Evolutionary conservation across 1,140 invertebrate species (phyloP), one percentile per base, ranked within the genome.

Genomic region (Saccostrea cuccullata): DNA sequence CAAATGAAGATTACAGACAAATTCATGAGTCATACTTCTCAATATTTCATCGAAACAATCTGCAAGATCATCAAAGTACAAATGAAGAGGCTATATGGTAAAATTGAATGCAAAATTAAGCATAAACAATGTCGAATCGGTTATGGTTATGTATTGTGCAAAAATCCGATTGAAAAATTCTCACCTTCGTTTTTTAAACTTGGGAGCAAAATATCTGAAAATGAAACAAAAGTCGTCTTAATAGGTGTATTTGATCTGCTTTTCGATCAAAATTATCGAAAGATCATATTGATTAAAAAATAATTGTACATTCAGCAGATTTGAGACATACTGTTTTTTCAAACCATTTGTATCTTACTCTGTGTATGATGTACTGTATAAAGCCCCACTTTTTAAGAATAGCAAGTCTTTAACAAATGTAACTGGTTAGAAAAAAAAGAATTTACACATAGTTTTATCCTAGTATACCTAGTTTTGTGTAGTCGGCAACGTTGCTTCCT

Each of bases 381-480:
- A 9, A 47, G 47, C 47, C 47, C 5, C 5, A 47, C 0, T 9
- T 6, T 9, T 0, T 6, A 2, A 47, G 6, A 47, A 6, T 0
- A 47, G 47, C 0, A 47, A 47, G 6, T 9, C 47, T 47, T 47
- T 47, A 9, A 47, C 47, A 47, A 9, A 47, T 1, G 47, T 2
- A 36, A 36, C 2, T 36, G 30, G 30, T 0, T 36, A 36, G 30
- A 36, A 36, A 36, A n/a, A 2, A 47, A 47, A 47, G 47, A 9
- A 47, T 47, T 47, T 47, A 9, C 9, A 47, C 1, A 47, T 47
- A 47, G 47, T 8, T 47, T 47, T 8, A 47, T 47, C 47, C 47
- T 6, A 73, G 82, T 30, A 83, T 55, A 89, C 85, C 85, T n/a
- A 89, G 83, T n/a, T 55, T 47, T 3, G 77, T 67, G 36, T 84